These are phyloP conservation scores for Sceliomorpha sp. DNA, from an alignment of 2,888 invertebrate species.

Conservation along the genomic window DNA sequence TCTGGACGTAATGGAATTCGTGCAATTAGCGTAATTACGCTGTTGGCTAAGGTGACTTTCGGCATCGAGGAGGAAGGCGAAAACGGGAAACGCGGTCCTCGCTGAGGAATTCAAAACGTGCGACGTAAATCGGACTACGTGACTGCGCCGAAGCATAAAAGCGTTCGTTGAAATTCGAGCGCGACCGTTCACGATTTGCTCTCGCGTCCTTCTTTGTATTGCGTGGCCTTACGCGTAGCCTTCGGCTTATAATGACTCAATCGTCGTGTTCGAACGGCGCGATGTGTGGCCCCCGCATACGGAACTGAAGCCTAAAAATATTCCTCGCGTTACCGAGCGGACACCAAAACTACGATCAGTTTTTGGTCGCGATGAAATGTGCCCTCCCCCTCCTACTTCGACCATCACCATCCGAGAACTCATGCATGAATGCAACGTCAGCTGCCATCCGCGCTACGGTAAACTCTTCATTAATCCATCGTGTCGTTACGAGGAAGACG, in stretches of 20 bases:
- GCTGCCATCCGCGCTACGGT: slow-evolving; percentile 65
- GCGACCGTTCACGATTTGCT: slow-evolving; percentile 21
- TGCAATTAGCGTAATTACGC: too few relatives aligned
- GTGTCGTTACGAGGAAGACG: slow-evolving; percentile 18
- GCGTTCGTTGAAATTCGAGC: slow-evolving; percentile 8
- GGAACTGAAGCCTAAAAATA: slow-evolving; percentile 52
- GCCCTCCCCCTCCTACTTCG: too few relatives aligned
- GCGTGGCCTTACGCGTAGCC: slow-evolving; percentile 31
- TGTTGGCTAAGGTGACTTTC: neutral
- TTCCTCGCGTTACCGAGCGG: slow-evolving; percentile 62
- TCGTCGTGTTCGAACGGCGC: slow-evolving; percentile 73
- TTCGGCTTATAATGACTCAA: slow-evolving; percentile 73
- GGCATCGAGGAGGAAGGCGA: slow-evolving; percentile 3
- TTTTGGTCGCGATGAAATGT: slow-evolving; percentile 64
- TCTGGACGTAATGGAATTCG: too few relatives aligned
- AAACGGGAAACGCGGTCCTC: slow-evolving; percentile 7
- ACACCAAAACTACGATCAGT: slow-evolving; percentile 62
- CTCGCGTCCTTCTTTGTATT: slow-evolving; percentile 37
- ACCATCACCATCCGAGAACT: too few relatives aligned
- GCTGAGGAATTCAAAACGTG: slow-evolving; percentile 6
- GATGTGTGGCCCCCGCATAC: slow-evolving; percentile 72
- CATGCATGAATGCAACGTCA: slow-evolving; percentile 77
- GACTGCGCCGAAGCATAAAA: slow-evolving; percentile 14
- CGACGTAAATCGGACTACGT: slow-evolving; percentile 6
- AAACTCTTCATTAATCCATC: slow-evolving; percentile 70